Evolutionary conservation across 2,797 vertebrate genomes (phyloP), one percentile per base, ranked within the genome.

Genomic region (Falco naumanni): DNA sequence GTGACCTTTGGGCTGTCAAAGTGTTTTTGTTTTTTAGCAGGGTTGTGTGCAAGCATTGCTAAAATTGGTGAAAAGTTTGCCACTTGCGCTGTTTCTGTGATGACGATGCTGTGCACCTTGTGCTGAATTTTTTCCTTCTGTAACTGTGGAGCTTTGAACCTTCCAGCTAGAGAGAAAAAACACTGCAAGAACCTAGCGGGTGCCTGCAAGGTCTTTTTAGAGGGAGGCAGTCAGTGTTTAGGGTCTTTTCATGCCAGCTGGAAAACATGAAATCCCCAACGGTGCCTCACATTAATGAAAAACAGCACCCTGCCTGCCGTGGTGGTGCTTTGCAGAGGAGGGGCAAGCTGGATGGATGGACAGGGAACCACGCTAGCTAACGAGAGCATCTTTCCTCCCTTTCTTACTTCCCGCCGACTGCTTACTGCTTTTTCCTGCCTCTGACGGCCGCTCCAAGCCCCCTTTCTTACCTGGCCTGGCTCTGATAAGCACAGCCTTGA

Each of bases 91-190:
- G 5, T 75, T 69, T 34, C 45, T 63, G 70, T 6, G 1, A 34
- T 7, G 13, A 13, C 1, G 6, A 5, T 0, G 5, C 47, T n/a
- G 20, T 1, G 2, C 5, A 7, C 26, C n/a, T 76, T 1, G 1
- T 54, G 50, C 43, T 78, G 43, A 21, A 10, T n/a, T 50, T 79
- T 54, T 8, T 71, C n/a, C 56, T 54, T 33, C 2, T 15, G n/a
- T 68, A 16, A 31, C 53, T 3, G 2, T 25, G 57, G 31, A 37
- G 31, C 22, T 29, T 79, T 31, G 31, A 82, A 65, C n/a, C 13
- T 10, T 54, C 6, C 39, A 74, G 28, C 11, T 24, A 10, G 5
- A 31, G 18, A 84, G 22, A 33, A 26, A 41, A 29, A 39, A 3
- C 6, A 16, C 26, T 57, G 0, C 33, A 18, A 20, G 29, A 65